These are phyloP conservation scores for Myiozetetes cayanensis DNA, from an alignment of 2,113 vertebrate species.

Conservation along the genomic window DNA sequence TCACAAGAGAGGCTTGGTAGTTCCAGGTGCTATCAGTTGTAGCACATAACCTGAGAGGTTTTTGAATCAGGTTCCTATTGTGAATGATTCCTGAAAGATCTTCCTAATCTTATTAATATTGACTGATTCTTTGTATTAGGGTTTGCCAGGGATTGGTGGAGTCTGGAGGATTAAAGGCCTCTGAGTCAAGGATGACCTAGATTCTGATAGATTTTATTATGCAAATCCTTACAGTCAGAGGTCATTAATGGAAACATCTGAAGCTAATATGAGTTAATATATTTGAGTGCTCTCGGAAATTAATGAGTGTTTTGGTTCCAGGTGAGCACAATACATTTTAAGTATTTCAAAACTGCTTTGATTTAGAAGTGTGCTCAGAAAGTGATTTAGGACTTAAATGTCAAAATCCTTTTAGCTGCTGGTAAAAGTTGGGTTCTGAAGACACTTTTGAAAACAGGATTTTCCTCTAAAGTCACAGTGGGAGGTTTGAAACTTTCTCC, in stretches of 20 bases:
- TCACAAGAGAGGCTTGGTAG: not conserved
- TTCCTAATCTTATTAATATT: constrained; percentile 27
- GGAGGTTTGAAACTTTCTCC: not conserved
- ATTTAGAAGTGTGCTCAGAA: not conserved
- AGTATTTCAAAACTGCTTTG: not conserved
- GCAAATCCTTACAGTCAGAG: constrained; percentile 49
- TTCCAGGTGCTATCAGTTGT: not conserved
- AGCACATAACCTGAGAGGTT: not conserved
- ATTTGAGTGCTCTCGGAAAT: constrained; percentile 2
- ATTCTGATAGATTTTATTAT: constrained; percentile 51
- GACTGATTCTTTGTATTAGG: constrained; percentile 37
- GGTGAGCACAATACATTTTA: not conserved
- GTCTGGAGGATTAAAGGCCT: constrained; percentile 45
- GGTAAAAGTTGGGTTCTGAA: not conserved
- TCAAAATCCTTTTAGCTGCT: not conserved
- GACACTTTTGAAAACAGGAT: not conserved
- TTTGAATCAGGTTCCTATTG: constrained; percentile 1
- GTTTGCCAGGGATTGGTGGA: constrained; percentile 38
- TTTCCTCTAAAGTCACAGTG: not conserved
- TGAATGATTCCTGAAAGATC: constrained; percentile 38
- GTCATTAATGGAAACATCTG: constrained; percentile 36
- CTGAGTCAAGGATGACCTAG: constrained; percentile 44
- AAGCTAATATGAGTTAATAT: constrained; percentile 18
- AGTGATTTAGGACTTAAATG: not conserved
- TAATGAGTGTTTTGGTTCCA: not conserved